Evolutionary conservation across 2,888 invertebrate genomes (phyloP), one percentile per base, ranked within the genome.

Genomic region (Morpho achilles): DNA sequence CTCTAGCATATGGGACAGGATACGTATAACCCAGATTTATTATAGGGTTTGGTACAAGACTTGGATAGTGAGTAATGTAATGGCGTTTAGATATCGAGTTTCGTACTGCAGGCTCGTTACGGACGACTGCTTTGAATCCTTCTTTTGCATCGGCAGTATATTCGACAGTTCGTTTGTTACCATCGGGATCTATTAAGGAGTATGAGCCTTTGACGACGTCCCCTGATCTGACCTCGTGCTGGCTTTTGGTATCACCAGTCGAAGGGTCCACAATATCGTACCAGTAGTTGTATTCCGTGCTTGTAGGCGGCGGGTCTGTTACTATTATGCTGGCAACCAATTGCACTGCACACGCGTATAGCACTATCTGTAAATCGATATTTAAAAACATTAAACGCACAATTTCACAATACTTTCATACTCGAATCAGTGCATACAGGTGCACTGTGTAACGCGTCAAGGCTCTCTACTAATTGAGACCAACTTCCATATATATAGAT

Each of bases 51-150:
- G n/a, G 47, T 45, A 55, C 22, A 16, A 16, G 9, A 40, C 40
- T 44, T 9, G 53, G 53, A 32, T 51, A 44, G 16, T 53, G 48
- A 6, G 47, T 7, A 32, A 54, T 39, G 8, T 53, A 56, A 3
- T 54, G 41, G n/a, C 42, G 58, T 10, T 60, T 56, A 52, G 62
- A 53, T 2, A 59, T 39, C 10, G 53, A 42, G 3, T 56, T 52
- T 7, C 10, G 46, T 9, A 51, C 42, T 32, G 50, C 46, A 8
- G 90, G 88, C 61, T 91, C 91, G 60, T 82, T 86, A 45, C 82
- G 80, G 1, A 92, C 75, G 1, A 90, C 80, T 23, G 92, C 92
- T 69, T 89, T 87, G 76, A 92, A 92, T 8, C 92, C 92, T 56
- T 87, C 80, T 60, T 82, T 74, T 0, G 91, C 78, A 59, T 92